Evolutionary conservation across 2,113 vertebrate genomes (phyloP).

Genomic region (Athene noctua): DNA sequence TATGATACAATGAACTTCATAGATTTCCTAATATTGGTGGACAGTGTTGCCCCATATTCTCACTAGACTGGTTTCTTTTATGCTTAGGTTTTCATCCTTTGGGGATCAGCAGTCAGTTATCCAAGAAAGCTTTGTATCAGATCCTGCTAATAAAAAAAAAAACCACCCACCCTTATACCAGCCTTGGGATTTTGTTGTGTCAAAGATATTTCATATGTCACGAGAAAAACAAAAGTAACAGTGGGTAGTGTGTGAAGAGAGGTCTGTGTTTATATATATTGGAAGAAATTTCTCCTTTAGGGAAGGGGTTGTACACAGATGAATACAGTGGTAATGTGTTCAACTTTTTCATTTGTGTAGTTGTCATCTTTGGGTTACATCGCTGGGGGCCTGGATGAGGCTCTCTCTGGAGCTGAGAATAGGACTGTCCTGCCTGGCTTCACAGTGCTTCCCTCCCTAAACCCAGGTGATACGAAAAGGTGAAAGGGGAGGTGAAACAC

Average conservation of each 20-base stretch:
- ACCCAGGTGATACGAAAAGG: background rate
- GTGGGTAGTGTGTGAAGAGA: background rate
- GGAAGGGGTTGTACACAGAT: background rate
- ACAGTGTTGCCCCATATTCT: background rate
- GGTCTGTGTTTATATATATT: too few species aligned
- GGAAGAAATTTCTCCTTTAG: background rate
- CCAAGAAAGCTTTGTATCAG: background rate
- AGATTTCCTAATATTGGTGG: background rate
- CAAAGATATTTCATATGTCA: background rate
- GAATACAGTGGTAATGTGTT: background rate
- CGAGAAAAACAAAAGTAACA: background rate
- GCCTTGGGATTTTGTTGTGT: background rate
- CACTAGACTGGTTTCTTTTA: background rate
- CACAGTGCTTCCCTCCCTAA: background rate
- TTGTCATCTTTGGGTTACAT: background rate
- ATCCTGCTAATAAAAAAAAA: background rate
- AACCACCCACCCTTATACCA: background rate
- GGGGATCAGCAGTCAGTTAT: background rate
- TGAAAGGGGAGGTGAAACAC: background rate
- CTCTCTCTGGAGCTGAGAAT: background rate
- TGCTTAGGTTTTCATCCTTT: background rate
- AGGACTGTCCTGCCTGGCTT: background rate
- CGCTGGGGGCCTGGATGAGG: background rate
- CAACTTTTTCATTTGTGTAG: background rate
- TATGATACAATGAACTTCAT: background rate